A percentile compares a stretch with the other conserved stretches of the same genome.
These are phyloP conservation scores for Epirrhoe tristata DNA, from an alignment of 2,888 invertebrate species.

Conservation along the genomic window DNA sequence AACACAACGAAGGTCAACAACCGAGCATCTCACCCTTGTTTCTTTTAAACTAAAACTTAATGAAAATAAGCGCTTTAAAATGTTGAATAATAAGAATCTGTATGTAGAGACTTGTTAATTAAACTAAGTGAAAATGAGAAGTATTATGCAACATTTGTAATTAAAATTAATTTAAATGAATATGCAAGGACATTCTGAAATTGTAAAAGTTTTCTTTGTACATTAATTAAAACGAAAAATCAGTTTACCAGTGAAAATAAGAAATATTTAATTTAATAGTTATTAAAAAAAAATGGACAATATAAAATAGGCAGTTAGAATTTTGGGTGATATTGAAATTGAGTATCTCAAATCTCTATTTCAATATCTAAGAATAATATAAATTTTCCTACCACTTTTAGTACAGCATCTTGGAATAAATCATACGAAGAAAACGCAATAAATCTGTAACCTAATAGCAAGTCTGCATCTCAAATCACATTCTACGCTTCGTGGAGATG, in stretches of 20 bases:
- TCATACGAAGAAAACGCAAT: slow-evolving; percentile 17
- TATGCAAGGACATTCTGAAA: no score
- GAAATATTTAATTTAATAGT: no score
- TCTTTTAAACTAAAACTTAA: slow-evolving; percentile 13
- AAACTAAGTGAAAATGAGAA: slow-evolving; percentile 7
- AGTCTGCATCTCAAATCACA: slow-evolving; percentile 29
- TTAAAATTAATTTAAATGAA: not conserved
- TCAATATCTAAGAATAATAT: not conserved
- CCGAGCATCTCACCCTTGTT: slow-evolving; percentile 11
- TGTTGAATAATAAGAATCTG: slow-evolving; percentile 10
- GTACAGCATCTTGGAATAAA: slow-evolving; percentile 8
- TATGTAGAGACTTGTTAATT: not conserved
- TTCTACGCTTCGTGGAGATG: slow-evolving; percentile 11
- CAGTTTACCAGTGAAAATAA: no score
- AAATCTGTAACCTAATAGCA: slow-evolving; percentile 15
- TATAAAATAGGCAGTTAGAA: no score
- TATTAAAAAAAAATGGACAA: no score
- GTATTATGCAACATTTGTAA: not conserved
- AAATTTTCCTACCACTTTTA: not conserved
- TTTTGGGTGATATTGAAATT: no score
- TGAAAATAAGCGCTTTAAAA: slow-evolving; percentile 19
- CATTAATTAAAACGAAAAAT: no score
- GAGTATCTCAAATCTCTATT: not conserved
- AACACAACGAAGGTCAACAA: slow-evolving; percentile 11
- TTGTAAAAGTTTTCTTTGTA: no score